Base-by-base conservation (phyloP, 64 coral and sea anemone species). In the Actinia equina region DNA sequence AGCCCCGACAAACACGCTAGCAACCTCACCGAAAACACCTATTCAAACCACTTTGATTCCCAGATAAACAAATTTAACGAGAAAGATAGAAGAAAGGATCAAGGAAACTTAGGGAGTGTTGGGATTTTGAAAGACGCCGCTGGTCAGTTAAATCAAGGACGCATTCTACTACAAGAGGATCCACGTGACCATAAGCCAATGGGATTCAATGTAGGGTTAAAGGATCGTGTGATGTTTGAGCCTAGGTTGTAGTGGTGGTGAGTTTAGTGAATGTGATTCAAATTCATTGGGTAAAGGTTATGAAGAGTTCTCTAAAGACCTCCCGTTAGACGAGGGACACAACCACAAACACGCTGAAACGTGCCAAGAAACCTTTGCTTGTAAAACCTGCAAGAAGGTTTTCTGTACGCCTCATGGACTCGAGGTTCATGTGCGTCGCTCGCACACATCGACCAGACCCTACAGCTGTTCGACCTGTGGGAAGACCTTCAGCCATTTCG, bases 401-500 rank as follows among this genome's bases (percentile, higher is more conserved):
- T 94, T 94, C 46, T 90, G 88, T 51, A 94, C 93, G 3, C 89
- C 93, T 14, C 93, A 91, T 25, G 89, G 93, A 23, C 62, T 94
- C n/a, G 93, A 94, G 69, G 88, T 94, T 3, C 93, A 94, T 61
- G 93, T 90, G 13, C 20, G 93, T 17, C 84, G 93, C 14, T 84
- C 93, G 18, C 93, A 94, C 69, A 62, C 93, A 4, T 82, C 87
- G 3, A 82, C 44, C 26, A 78, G 93, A n/a, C 93, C 93, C 3
- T 94, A 84, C 65, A 83, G 85, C 19, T 94, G 93, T 43, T 26
- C 45, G 1, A 83, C 79, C 6, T 94, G 93, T 67, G 85, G 93
- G 26, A 94, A 94, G 74, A 91, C 93, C 46, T 94, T 94, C 26
- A 89, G 93, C 12, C 93, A 94, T 91, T 87, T 59, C 46, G 93